Conservation (phyloP, 2,797 vertebrate genomes). For the Chrysolophus pictus region DNA sequence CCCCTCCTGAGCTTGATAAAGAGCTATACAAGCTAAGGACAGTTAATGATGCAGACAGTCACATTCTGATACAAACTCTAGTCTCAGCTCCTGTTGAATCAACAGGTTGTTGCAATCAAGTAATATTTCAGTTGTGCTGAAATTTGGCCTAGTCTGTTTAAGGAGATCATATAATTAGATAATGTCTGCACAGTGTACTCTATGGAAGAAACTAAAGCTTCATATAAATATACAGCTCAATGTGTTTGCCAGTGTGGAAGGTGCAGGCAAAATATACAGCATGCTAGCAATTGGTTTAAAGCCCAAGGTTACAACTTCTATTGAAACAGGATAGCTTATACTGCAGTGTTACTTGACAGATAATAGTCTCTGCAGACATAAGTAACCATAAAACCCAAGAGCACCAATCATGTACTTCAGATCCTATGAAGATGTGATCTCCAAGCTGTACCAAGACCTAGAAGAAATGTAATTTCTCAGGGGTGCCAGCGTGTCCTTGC, state of each 20-base stretch:
- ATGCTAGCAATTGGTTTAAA: slow-evolving; percentile 45
- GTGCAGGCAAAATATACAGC: slow-evolving; percentile 27
- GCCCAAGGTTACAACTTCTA: slow-evolving; percentile 56
- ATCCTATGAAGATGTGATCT: slow-evolving; percentile 45
- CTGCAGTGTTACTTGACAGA: slow-evolving; percentile 48
- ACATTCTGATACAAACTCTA: slow-evolving; percentile 38
- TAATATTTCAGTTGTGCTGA: background rate
- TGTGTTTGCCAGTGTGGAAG: background rate
- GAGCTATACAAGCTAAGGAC: background rate
- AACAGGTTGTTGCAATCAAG: background rate
- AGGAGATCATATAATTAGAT: slow-evolving; percentile 35
- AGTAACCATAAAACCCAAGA: slow-evolving; percentile 46
- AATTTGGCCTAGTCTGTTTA: background rate
- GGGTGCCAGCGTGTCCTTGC: background rate
- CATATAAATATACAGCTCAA: background rate
- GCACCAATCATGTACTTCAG: slow-evolving; percentile 25
- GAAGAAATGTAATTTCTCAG: slow-evolving; percentile 25
- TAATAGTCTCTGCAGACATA: slow-evolving; percentile 43
- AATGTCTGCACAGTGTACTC: background rate
- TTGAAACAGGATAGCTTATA: slow-evolving; percentile 59
- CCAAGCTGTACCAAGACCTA: background rate
- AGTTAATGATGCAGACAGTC: slow-evolving; percentile 40
- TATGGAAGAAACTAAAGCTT: background rate
- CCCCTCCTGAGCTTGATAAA: slow-evolving; percentile 20
- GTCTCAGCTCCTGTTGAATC: slow-evolving; percentile 13